A percentile compares a stretch with the other conserved stretches of the same genome.
Conservation (phyloP, 2,888 invertebrate genomes). For the Lithophane ornitopus region DNA sequence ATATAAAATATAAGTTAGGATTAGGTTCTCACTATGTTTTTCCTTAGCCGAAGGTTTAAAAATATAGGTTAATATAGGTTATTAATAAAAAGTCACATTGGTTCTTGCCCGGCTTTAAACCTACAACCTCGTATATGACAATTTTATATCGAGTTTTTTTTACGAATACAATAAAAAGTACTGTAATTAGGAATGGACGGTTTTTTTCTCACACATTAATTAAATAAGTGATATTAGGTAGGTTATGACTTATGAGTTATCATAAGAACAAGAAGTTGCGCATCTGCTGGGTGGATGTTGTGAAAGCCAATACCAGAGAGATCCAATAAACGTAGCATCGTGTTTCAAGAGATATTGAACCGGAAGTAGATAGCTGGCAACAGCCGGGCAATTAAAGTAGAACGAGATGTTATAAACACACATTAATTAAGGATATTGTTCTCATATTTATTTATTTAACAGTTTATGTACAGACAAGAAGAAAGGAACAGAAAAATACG, state of each 20-base stretch:
- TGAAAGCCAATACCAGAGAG: constrained; percentile 23
- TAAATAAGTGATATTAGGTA: not conserved
- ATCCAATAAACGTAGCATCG: constrained; percentile 34
- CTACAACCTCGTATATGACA: not conserved
- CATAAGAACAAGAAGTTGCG: constrained; percentile 9
- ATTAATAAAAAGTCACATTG: not conserved
- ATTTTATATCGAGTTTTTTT: no score
- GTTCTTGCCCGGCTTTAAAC: not conserved
- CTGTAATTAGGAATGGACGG: no score
- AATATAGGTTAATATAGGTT: no score
- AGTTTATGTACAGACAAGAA: no score
- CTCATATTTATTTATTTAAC: no score
- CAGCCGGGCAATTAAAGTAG: constrained; percentile 35
- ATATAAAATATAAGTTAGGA: no score
- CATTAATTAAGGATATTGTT: constrained; percentile 8
- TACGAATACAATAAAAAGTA: not conserved
- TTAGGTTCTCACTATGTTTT: not conserved
- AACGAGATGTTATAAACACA: constrained; percentile 26
- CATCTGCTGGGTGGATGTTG: constrained; percentile 7
- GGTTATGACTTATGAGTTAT: not conserved
- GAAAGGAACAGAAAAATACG: no score
- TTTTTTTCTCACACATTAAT: constrained; percentile 1
- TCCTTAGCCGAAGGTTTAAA: not conserved
- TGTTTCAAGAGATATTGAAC: constrained; percentile 40
- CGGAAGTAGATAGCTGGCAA: constrained; percentile 33